phyloP scores from a whole-genome alignment of 2,113 vertebrate genomes.

The Erythrocercus mccallii region DNA sequence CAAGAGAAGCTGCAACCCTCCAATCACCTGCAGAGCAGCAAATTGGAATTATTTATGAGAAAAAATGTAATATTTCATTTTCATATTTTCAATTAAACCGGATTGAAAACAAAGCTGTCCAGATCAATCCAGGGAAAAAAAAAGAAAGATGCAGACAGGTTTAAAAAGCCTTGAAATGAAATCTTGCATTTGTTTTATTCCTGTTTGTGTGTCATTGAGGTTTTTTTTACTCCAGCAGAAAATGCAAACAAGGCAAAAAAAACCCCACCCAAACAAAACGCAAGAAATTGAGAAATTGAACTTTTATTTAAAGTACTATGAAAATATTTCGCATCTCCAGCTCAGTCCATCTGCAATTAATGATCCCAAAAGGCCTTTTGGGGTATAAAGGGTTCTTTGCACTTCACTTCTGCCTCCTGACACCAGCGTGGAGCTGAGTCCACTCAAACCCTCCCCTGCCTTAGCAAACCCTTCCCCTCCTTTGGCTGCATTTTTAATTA shows the following conservation, averaged over 20 bases:
- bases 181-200: neutral
- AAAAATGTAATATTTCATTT: neutral
- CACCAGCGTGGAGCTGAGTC: neutral
- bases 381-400: neutral
- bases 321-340: neutral
- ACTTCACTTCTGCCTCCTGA: neutral
- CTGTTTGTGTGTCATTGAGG: neutral
- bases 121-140: neutral
- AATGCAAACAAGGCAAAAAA: neutral
- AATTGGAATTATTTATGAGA: conserved; percentile 36
- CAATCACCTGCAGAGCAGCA: neutral
- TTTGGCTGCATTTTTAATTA: neutral
- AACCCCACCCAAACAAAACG: no score
- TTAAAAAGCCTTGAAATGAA: neutral
- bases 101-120: neutral
- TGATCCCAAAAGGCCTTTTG: neutral
- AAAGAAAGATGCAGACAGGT: neutral
- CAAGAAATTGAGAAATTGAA: neutral
- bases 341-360: neutral
- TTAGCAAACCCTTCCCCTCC: neutral
- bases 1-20: neutral
- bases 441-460: neutral
- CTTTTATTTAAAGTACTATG: neutral
- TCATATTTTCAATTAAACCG: neutral
- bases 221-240: neutral